Conservation (phyloP, 2,113 vertebrate genomes). For the Cheilinus undulatus region DNA sequence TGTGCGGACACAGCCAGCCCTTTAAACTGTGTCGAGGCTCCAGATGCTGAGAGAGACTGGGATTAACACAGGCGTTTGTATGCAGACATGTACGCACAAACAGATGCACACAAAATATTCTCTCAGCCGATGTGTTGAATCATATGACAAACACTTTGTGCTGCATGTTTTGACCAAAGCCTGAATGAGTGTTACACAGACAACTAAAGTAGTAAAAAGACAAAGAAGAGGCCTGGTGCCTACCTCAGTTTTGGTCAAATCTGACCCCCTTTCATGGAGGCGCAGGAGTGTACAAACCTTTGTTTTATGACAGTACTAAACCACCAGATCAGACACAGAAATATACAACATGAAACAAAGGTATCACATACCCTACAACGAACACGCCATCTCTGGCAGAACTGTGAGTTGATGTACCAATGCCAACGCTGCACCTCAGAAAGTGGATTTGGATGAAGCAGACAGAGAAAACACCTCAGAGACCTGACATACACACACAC, state of each 20-base stretch:
- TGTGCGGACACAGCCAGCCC: conserved; percentile 78
- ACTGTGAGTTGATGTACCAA: conserved; percentile 33
- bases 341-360: conserved; percentile 46
- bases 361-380: conserved; percentile 46
- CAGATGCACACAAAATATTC: conserved; percentile 64
- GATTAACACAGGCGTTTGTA: conserved; percentile 77
- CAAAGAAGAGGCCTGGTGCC: background rate
- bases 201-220: background rate
- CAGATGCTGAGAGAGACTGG: conserved; percentile 83
- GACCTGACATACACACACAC: conserved; percentile 74
- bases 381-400: conserved; percentile 55
- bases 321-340: conserved; percentile 37
- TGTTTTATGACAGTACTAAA: conserved; percentile 28
- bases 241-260: conserved; percentile 3
- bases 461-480: conserved; percentile 70
- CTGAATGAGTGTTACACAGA: conserved; percentile 6
- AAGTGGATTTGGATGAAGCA: conserved; percentile 68
- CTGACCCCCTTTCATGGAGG: background rate
- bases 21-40: conserved; percentile 84
- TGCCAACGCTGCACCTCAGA: conserved; percentile 72
- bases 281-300: background rate
- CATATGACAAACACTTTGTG: conserved; percentile 26
- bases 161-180: conserved; percentile 38
- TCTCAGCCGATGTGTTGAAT: conserved; percentile 48
- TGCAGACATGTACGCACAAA: conserved; percentile 69